Evolutionary conservation across 2,888 invertebrate species (phyloP).

Genomic region (Erebia ligea): DNA sequence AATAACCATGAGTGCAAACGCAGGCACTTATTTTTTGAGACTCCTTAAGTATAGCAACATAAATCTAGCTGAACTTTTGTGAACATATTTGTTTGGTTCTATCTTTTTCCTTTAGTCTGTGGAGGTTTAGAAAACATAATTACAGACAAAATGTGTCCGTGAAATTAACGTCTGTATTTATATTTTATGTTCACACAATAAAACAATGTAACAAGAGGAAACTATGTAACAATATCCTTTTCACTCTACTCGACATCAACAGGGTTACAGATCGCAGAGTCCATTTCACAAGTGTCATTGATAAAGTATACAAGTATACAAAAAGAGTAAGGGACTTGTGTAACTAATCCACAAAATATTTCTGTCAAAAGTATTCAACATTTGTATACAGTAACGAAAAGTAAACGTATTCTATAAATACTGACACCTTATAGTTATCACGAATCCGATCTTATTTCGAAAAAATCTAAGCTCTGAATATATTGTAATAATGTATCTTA

Average conservation of each 20-base stretch:
- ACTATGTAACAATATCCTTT: conserved; percentile 7
- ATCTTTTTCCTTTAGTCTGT: conserved; percentile 7
- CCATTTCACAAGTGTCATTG: conserved; percentile 1
- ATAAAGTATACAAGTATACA: neutral
- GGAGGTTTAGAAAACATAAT: neutral
- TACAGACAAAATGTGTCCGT: neutral
- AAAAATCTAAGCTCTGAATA: neutral
- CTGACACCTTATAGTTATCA: neutral
- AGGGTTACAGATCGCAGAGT: conserved; percentile 1
- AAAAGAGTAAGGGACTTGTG: neutral
- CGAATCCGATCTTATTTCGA: neutral
- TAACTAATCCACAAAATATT: neutral
- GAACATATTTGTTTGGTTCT: neutral
- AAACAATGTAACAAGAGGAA: conserved; percentile 5
- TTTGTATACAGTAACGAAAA: neutral
- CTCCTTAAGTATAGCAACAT: too few species aligned
- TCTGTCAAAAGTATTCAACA: neutral
- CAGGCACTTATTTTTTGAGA: too few species aligned
- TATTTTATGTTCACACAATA: conserved; percentile 1
- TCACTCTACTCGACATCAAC: conserved; percentile 1
- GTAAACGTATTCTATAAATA: neutral
- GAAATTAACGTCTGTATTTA: conserved; percentile 1
- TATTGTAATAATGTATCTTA: neutral
- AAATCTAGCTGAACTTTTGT: neutral
- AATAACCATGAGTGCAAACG: too few species aligned